Base-by-base conservation (phyloP, 2,797 vertebrate species). In the Aulostomus chinensis region DNA sequence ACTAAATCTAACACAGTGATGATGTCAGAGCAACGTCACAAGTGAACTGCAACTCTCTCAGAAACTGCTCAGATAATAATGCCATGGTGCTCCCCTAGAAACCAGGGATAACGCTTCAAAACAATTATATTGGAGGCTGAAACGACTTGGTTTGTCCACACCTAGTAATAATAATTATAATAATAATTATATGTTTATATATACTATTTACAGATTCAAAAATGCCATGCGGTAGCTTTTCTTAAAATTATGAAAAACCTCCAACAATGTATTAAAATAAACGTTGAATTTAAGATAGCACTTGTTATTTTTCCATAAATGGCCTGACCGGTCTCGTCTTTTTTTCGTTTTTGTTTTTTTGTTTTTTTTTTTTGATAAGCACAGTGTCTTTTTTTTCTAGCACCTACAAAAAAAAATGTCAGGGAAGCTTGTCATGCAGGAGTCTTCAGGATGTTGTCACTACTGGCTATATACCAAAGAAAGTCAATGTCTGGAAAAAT, bases 221-320 rank as follows among this genome's bases (percentile, higher is more conserved):
- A 91, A 97, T 85, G 91, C 93, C 95, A 96, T 96, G 95, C 94
- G 93, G 92, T 92, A 94, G 94, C 94, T 93, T 91, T 89, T 93
- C 89, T 91, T 93, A 94, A 95, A 96, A 96, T 94, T 93, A 94
- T 94, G 93, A 95, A 94, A 91, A 91, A 91, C 94, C 90, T 93
- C 92, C 94, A 95, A 97, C 92, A 93, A 96, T 95, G 95, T 98
- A 98, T 93, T 97, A 97, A 98, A 98, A 98, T 97, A 99, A 98
- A 96, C 92, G 91, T 93, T 93, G 91, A 94, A 93, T 95, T 92
- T 93, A 94, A 94, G 93, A 96, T 93, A 96, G 95, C 94, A 98
- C 94, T 96, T 94, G 85, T 92, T 86, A 86, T 91, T 93, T 93
- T 93, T 94, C 90, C 91, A 94, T 92, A 93, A 93, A 90, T 79